phyloP scores from a whole-genome alignment of 1,140 invertebrate genomes.

The Aphaenogaster rudis region DNA sequence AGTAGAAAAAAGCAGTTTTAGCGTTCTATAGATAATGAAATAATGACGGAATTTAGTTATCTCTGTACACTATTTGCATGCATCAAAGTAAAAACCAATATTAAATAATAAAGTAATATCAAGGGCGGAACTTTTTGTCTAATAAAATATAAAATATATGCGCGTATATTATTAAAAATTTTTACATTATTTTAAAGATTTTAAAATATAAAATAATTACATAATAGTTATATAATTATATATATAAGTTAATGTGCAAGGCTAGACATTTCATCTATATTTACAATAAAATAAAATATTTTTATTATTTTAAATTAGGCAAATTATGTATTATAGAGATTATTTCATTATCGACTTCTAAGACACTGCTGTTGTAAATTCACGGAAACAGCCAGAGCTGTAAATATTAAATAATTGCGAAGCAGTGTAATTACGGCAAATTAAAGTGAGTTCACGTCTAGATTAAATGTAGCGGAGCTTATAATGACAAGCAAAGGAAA shows the following conservation, averaged over 20 bases:
- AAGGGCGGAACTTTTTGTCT: not conserved
- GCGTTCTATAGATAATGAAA: not conserved
- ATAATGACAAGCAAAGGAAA: not conserved
- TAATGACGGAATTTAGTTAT: not conserved
- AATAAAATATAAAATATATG: not conserved
- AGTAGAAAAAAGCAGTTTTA: not conserved
- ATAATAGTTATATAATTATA: not conserved
- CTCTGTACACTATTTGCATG: not conserved
- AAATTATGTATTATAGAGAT: not conserved
- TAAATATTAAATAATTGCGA: not conserved
- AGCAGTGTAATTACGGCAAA: not conserved
- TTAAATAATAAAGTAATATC: not conserved
- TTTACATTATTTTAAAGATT: not conserved
- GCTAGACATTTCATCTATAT: not conserved
- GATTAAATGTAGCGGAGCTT: conserved; percentile 10
- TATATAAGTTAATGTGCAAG: not conserved
- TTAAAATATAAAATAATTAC: not conserved
- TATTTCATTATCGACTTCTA: not conserved
- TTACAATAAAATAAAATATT: not conserved
- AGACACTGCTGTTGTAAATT: not conserved
- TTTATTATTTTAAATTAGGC: not conserved
- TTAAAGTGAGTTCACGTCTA: not conserved
- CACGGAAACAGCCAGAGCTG: not conserved
- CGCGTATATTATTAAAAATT: not conserved
- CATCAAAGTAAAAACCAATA: not conserved